Percentiles rank a stretch among this genome's conserved stretches.
Evolutionary conservation across 2,797 vertebrate genomes (phyloP).

Genomic region (Gymnopithys bicolor): DNA sequence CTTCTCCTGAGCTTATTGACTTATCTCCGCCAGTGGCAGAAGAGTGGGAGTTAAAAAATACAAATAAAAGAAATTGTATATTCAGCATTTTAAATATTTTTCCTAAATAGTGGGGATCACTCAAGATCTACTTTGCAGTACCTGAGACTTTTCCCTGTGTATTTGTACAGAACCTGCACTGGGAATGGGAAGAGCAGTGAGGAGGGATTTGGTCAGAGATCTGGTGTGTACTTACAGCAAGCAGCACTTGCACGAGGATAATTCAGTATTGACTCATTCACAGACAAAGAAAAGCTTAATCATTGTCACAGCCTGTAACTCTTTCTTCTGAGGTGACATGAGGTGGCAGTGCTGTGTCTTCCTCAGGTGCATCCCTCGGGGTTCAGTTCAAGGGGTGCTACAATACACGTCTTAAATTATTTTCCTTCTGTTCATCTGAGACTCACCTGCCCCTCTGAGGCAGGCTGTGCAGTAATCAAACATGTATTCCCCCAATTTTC

Average conservation of each 20-base stretch:
- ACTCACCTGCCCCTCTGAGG: neutral
- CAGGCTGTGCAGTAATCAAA: neutral
- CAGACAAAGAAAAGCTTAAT: neutral
- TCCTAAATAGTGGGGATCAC: neutral
- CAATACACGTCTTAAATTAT: neutral
- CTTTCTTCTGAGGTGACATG: neutral
- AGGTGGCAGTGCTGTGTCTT: neutral
- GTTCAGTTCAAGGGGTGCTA: neutral
- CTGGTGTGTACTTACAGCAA: fast-evolving
- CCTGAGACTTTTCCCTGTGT: neutral
- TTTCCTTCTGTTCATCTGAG: neutral
- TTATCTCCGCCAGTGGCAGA: neutral
- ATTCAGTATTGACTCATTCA: neutral
- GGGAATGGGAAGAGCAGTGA: fast-evolving
- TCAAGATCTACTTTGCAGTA: neutral
- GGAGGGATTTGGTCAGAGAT: neutral
- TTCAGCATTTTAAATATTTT: neutral
- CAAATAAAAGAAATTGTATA: neutral
- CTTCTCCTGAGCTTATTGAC: neutral
- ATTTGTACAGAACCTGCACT: fast-evolving
- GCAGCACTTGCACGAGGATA: neutral
- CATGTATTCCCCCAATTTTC: neutral
- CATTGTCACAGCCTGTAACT: neutral
- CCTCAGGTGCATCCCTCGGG: fast-evolving
- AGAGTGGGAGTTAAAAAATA: neutral